Base-by-base conservation (phyloP, 2,888 invertebrate genomes). In the Antheraea yamamai region DNA sequence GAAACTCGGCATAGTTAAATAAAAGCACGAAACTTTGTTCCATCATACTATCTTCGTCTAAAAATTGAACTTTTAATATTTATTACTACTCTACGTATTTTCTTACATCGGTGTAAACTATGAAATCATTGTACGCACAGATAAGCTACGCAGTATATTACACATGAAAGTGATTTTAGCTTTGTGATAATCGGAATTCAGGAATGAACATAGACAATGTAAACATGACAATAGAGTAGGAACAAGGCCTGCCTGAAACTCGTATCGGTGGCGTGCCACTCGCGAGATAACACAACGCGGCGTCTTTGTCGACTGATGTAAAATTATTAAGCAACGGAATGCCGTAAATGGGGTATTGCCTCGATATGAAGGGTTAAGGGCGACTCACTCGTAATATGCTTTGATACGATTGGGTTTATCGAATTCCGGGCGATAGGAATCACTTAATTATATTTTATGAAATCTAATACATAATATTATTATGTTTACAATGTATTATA, bases 121-220 rank as follows among this genome's bases (percentile, higher is more conserved):
- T 55, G 23, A n/a, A 51, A 79, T 79, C 77, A 77, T 76, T 76
- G 75, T 78, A 72, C 73, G 73, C 75, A 76, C 77, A 74, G 75
- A 78, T 77, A 80, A 77, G 75, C 75, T 74, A 51, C 30, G 70
- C 58, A 68, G 68, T 78, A 80, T 82, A 83, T 84, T 82, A 84
- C 79, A 81, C 84, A 82, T 83, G 85, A 83, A 85, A 85, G 83
- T 82, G 84, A 85, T 86, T 88, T 86, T 88, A 85, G 90, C 89
- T 89, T 87, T 86, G 87, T 86, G 87, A 89, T 92, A 92, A 93
- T 93, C 89, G 91, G 92, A 93, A 93, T 92, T 91, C 85, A 88
- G 88, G 89, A 91, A 90, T 92, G 92, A 92, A 87, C 91, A 92
- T 89, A 93, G 92, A 93, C 93, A 95, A 94, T 93, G 93, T 92